These are phyloP conservation scores for Euura lappo DNA, from an alignment of 1,140 invertebrate species.

Conservation along the genomic window DNA sequence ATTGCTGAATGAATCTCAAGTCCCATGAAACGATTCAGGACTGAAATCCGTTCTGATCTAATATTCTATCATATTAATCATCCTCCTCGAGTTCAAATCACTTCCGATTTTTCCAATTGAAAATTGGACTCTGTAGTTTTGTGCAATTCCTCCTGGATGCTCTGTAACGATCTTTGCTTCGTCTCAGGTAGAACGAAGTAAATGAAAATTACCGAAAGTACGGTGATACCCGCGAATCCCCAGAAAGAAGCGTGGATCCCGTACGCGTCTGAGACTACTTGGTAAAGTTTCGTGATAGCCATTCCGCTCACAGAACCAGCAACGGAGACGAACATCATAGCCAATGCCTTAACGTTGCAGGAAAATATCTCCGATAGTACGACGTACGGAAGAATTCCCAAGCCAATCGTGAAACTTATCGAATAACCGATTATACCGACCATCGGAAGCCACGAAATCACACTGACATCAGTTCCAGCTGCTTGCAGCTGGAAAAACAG, in stretches of 20 bases:
- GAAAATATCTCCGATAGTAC: conserved; percentile 76
- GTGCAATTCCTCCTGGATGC: conserved; percentile 17
- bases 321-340: conserved; percentile 67
- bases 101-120: conserved; percentile 20
- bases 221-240: conserved; percentile 68
- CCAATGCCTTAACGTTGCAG: conserved; percentile 68
- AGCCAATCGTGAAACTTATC: conserved; percentile 67
- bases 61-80: too few relatives aligned
- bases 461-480: background rate
- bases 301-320: conserved; percentile 72
- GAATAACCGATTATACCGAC: conserved; percentile 67
- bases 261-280: conserved; percentile 62
- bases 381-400: conserved; percentile 72
- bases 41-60: too few relatives aligned
- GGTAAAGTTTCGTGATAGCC: conserved; percentile 72
- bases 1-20: too few relatives aligned
- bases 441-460: conserved; percentile 64
- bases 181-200: conserved; percentile 75
- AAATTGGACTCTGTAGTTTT: background rate
- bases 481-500: too few relatives aligned
- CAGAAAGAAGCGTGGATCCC: conserved; percentile 72
- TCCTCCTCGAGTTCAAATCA: too few relatives aligned
- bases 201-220: conserved; percentile 67
- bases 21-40: too few relatives aligned
- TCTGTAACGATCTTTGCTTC: conserved; percentile 72